Conservation (phyloP, 1,140 invertebrate species). For the Arctopsyche grandis region DNA sequence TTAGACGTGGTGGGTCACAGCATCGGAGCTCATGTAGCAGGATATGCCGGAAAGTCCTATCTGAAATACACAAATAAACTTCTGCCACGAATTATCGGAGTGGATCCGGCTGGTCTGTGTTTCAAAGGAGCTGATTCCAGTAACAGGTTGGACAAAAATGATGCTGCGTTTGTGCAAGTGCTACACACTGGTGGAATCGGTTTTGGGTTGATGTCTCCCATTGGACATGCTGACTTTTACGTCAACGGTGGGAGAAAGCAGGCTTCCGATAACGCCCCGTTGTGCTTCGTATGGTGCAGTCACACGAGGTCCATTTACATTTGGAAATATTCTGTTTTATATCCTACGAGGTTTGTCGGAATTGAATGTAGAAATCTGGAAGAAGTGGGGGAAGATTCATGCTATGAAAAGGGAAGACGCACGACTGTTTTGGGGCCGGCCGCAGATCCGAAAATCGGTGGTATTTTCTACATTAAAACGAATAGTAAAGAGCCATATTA, state of each 20-base stretch:
- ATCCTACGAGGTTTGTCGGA: slow-evolving; percentile 27
- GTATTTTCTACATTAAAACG: slow-evolving; percentile 32
- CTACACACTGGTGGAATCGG: slow-evolving; percentile 23
- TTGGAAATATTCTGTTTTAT: slow-evolving; percentile 14
- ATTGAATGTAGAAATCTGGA: slow-evolving; percentile 15
- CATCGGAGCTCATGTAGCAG: slow-evolving; percentile 46
- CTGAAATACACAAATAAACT: slow-evolving; percentile 25
- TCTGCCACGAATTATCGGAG: slow-evolving; percentile 41
- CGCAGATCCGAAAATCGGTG: slow-evolving; percentile 1
- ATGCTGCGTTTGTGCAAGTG: slow-evolving; percentile 57
- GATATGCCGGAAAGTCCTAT: slow-evolving; percentile 42
- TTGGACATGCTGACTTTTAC: slow-evolving; percentile 45
- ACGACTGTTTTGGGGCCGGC: slow-evolving; percentile 20
- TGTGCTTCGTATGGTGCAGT: slow-evolving; percentile 23
- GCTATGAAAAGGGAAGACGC: background rate
- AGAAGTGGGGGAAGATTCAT: slow-evolving; percentile 20
- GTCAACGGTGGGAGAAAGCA: slow-evolving; percentile 41
- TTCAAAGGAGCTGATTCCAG: slow-evolving; percentile 32
- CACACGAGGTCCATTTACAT: slow-evolving; percentile 17
- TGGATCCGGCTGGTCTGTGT: slow-evolving; percentile 48
- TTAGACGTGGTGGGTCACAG: slow-evolving; percentile 46
- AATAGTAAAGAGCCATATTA: slow-evolving; percentile 18
- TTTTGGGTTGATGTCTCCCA: slow-evolving; percentile 7
- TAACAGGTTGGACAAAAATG: slow-evolving; percentile 55
- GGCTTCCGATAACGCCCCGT: background rate